phyloP scores from a whole-genome alignment of 2,113 vertebrate species.

The Cephalopterus ornatus region DNA sequence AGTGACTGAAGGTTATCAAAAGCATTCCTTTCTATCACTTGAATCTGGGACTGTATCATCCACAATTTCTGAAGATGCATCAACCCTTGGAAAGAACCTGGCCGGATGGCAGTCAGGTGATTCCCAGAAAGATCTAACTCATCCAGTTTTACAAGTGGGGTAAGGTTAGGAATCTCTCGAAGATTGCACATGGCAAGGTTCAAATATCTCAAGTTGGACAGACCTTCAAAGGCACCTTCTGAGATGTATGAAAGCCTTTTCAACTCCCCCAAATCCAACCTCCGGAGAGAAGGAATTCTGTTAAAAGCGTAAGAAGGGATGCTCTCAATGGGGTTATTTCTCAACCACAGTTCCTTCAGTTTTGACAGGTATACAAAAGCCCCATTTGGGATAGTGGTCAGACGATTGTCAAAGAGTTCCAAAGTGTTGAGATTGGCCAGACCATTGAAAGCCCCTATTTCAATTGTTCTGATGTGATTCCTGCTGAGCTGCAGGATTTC shows the following conservation, averaged over 20 bases:
- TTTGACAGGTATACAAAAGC: slow-evolving; percentile 99
- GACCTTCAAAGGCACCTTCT: slow-evolving; percentile 98
- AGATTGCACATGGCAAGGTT: slow-evolving; percentile 99
- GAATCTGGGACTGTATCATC: slow-evolving; percentile 99
- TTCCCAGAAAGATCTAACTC: slow-evolving; percentile 99
- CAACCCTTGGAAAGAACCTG: slow-evolving; percentile 97
- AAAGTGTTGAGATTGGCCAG: slow-evolving; percentile 97
- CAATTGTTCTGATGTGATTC: slow-evolving; percentile 98
- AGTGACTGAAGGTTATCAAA: slow-evolving; percentile 98
- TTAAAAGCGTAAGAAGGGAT: slow-evolving; percentile 99
- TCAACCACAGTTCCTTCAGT: slow-evolving; percentile 97
- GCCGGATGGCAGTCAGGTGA: slow-evolving; percentile 89
- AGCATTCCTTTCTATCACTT: slow-evolving; percentile 96
- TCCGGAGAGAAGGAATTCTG: slow-evolving; percentile 92
- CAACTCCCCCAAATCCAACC: slow-evolving; percentile 93
- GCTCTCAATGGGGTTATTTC: slow-evolving; percentile 98
- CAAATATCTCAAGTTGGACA: slow-evolving; percentile 97
- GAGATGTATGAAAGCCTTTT: slow-evolving; percentile 98
- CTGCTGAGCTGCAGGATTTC: slow-evolving; percentile 97
- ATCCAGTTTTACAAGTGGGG: slow-evolving; percentile 92
- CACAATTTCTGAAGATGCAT: slow-evolving; percentile 97
- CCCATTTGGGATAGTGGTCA: slow-evolving; percentile 97
- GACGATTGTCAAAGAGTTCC: slow-evolving; percentile 99
- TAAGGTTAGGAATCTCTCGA: slow-evolving; percentile 98
- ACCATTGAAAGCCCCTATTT: slow-evolving; percentile 98